Base-by-base conservation (phyloP, 1,140 invertebrate genomes). In the Belonocnema kinseyi region DNA sequence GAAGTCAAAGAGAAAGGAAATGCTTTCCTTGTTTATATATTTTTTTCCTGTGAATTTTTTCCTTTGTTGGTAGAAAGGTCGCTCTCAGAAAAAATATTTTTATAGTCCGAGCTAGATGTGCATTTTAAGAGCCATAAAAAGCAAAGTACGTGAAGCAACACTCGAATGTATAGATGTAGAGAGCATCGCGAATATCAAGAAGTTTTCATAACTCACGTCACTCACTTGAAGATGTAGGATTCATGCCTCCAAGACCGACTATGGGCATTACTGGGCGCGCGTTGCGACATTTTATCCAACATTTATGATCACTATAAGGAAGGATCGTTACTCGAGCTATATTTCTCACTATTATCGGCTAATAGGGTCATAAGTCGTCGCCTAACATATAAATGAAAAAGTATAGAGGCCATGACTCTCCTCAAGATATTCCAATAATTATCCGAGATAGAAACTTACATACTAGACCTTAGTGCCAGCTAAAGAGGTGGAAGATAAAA, bases 131-230 rank as follows among this genome's bases (percentile, higher is more conserved):
- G 61, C 61, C 14, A 40, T 66, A 66, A 66, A 66, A 66, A n/a
- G 61, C 61, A 66, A 66, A 66, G 26, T 66, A 66, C 61, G 61
- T 66, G 61, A 66, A 66, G 61, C 61, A 66, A 26, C 61, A 66
- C 61, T 66, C 40, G 61, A 40, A 66, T 66, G 61, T 66, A 33
- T 66, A 66, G 26, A 66, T 66, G 61, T 66, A 46, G 26, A 66
- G 61, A 66, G 61, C 33, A 14, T 66, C 5, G 33, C 33, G 61
- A 33, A 66, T 66, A 66, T 66, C 61, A 66, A 66, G 61, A 66
- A 66, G 61, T 66, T 66, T 66, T 40, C 61, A 66, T 66, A 66
- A 66, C 61, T 66, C 61, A 66, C 61, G 61, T 66, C 61, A 66
- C 61, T 66, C 33, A 66, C 61, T 66, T 40, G 61, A 66, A 66